Base-by-base conservation (phyloP, 1,140 invertebrate genomes). In the Zaprionus davidi region DNA sequence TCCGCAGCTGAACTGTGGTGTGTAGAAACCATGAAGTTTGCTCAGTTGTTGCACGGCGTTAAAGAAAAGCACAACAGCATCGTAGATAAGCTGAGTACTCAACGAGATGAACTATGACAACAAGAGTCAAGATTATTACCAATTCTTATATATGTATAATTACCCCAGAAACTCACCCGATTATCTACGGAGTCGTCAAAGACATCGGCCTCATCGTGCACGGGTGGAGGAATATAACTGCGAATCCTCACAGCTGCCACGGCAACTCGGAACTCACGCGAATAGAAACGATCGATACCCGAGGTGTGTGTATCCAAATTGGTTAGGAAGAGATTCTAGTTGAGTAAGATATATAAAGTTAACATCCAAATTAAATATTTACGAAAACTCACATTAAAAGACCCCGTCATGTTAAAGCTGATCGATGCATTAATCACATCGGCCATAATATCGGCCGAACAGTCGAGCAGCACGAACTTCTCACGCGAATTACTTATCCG, bases 391-490 rank as follows among this genome's bases (percentile, higher is more conserved):
- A 92, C 92, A 76, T 92, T 92, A 51, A 92, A 91, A 3, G 90
- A 71, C 0, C 84, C 86, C 0, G 90, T 91, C 91, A 92, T 93
- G 62, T 91, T 93, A 15, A 71, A 92, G 5, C 31, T 57, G 6
- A 87, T 81, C 0, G 91, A 90, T 2, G 81, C 84, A 58, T 90
- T 82, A 1, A 93, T 41, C 20, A 97, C 93, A 2, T 93, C 87
- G 0, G 93, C 74, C 11, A 96, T 93, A 62, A 94, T 94, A 7
- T 95, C 94, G 0, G 94, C 92, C 0, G 93, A 87, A 71, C 96
- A 96, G 78, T 97, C 96, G 3, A 98, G 82, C 26, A 98, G 92
- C 17, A 98, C 95, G 85, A 95, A 94, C 44, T 93, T 94, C 74
- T 96, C 95, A 0, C 94, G 93, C 0, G 94, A 93, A 13, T 93